phyloP scores from a whole-genome alignment of 2,113 vertebrate species.

The Craseonycteris thonglongyai region DNA sequence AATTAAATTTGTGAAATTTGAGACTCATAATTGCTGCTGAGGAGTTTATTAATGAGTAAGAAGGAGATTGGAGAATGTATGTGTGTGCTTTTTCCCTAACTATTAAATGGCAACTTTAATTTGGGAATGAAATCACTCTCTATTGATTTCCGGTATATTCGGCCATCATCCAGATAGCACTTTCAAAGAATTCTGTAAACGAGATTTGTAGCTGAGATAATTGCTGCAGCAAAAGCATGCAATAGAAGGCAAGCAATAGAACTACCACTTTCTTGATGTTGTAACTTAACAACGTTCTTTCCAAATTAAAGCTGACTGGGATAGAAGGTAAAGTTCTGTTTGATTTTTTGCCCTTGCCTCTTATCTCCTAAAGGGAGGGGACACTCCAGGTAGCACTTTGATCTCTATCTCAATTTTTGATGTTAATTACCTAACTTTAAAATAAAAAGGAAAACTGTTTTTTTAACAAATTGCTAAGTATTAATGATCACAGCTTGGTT shows the following conservation, averaged over 20 bases:
- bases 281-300: slow-evolving; percentile 75
- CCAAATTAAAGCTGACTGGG: slow-evolving; percentile 60
- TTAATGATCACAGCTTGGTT: background rate
- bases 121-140: slow-evolving; percentile 78
- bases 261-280: slow-evolving; percentile 71
- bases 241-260: slow-evolving; percentile 68
- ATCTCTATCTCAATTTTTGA: background rate
- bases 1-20: slow-evolving; percentile 71
- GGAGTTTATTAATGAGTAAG: slow-evolving; percentile 74
- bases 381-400: background rate
- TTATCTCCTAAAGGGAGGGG: slow-evolving; percentile 26
- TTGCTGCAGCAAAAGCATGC: slow-evolving; percentile 79
- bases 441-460: background rate
- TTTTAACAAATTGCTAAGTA: background rate
- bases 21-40: slow-evolving; percentile 71
- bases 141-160: slow-evolving; percentile 81
- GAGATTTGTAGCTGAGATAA: slow-evolving; percentile 82
- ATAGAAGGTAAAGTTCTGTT: slow-evolving; percentile 57
- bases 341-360: slow-evolving; percentile 57
- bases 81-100: slow-evolving; percentile 54
- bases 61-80: background rate
- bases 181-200: slow-evolving; percentile 83
- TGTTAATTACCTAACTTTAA: background rate
- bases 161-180: slow-evolving; percentile 70
- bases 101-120: slow-evolving; percentile 77